phyloP scores from a whole-genome alignment of 2,113 vertebrate species.

The Rhodinocichla rosea region DNA sequence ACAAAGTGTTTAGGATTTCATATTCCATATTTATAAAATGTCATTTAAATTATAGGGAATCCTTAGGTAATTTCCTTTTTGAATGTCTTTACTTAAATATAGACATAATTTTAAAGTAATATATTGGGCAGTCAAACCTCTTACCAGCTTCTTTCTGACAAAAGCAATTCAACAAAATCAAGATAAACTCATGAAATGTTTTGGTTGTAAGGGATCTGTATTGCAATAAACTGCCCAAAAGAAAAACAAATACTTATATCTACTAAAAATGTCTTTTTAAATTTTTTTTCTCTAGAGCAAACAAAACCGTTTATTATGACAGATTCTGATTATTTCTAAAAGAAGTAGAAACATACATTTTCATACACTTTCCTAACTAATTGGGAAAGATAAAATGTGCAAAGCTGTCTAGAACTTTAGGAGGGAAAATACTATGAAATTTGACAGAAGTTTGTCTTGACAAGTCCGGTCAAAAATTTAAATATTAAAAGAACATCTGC shows the following conservation, averaged over 20 bases:
- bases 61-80: neutral
- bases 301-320: neutral
- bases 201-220: neutral
- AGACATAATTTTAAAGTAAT: neutral
- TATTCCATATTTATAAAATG: neutral
- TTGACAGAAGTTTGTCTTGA: neutral
- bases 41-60: neutral
- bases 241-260: neutral
- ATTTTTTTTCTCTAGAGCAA: neutral
- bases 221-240: neutral
- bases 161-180: neutral
- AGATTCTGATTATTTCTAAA: neutral
- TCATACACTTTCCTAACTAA: neutral
- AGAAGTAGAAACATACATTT: neutral
- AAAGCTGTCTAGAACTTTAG: neutral
- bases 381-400: neutral
- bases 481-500: neutral
- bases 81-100: neutral
- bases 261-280: neutral
- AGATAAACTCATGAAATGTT: neutral
- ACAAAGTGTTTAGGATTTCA: neutral
- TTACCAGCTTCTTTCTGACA: neutral
- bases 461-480: rapidly evolving
- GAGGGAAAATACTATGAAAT: neutral
- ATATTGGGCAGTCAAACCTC: neutral